A percentile compares a stretch with the other conserved stretches of the same genome.
Conservation (phyloP, 2,888 invertebrate species). For the Tipula lateralis region DNA sequence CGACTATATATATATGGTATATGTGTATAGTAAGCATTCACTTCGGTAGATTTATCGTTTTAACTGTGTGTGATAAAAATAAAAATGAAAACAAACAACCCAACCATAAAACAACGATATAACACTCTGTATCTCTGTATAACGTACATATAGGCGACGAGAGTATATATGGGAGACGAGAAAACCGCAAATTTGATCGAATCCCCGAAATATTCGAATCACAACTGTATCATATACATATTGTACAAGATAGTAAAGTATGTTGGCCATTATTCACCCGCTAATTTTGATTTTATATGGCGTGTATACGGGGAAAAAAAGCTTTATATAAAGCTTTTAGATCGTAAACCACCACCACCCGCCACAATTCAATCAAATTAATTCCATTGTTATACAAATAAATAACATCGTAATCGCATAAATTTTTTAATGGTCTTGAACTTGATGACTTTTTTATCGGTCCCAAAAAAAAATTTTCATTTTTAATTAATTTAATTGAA, state of each 20-base stretch:
- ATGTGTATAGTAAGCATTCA: neutral
- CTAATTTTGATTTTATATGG: neutral
- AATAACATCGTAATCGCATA: neutral
- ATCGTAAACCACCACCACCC: neutral
- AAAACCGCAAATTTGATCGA: neutral
- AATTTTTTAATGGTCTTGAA: neutral
- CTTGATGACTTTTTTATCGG: neutral
- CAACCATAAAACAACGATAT: neutral
- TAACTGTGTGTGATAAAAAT: neutral
- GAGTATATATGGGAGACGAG: neutral
- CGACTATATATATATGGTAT: neutral
- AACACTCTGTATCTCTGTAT: neutral
- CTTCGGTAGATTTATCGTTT: neutral
- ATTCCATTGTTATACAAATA: neutral
- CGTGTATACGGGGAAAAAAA: neutral
- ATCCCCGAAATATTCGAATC: neutral
- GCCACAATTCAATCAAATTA: neutral
- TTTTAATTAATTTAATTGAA: neutral
- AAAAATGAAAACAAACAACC: neutral
- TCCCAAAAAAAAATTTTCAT: neutral
- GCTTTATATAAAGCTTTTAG: neutral
- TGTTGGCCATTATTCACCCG: neutral
- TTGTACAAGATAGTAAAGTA: neutral
- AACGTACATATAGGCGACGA: neutral
- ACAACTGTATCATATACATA: too few species aligned